A percentile compares a stretch with the other conserved stretches of the same genome.
Conservation (phyloP, 2,113 vertebrate species). For the Pterocles orientalis region DNA sequence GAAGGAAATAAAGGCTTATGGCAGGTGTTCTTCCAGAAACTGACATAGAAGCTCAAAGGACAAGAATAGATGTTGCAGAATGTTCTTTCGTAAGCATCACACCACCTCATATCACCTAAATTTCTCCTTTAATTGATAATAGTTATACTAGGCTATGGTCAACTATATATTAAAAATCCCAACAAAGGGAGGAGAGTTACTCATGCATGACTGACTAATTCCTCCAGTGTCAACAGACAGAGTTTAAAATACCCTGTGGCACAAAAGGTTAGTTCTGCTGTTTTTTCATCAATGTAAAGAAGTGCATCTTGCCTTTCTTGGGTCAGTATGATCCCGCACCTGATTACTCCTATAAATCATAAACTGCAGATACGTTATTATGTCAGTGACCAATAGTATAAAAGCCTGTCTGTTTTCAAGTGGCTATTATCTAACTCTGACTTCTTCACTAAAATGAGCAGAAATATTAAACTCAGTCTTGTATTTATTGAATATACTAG, state of each 20-base stretch:
- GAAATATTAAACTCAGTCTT: background rate
- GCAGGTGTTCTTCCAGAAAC: background rate
- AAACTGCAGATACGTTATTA: background rate
- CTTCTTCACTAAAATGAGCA: background rate
- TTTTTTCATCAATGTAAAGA: background rate
- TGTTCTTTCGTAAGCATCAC: background rate
- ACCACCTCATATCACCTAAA: background rate
- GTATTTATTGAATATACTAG: background rate
- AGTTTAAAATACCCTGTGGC: conserved; percentile 21
- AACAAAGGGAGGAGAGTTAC: conserved; percentile 1
- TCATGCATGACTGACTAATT: conserved; percentile 56
- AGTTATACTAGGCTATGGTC: background rate
- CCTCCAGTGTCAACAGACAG: conserved; percentile 1
- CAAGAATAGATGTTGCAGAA: background rate
- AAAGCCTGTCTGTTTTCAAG: background rate
- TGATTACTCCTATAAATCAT: conserved; percentile 1
- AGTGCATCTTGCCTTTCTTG: background rate
- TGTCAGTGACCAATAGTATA: background rate
- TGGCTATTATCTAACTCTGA: background rate
- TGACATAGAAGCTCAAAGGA: background rate
- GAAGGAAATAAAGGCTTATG: background rate
- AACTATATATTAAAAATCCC: conserved; percentile 13
- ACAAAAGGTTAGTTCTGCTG: conserved; percentile 36
- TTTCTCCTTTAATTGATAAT: conserved; percentile 24
- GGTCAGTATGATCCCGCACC: background rate